Conservation (phyloP, 2,888 invertebrate species). For the Steinernema carpocapsae region DNA sequence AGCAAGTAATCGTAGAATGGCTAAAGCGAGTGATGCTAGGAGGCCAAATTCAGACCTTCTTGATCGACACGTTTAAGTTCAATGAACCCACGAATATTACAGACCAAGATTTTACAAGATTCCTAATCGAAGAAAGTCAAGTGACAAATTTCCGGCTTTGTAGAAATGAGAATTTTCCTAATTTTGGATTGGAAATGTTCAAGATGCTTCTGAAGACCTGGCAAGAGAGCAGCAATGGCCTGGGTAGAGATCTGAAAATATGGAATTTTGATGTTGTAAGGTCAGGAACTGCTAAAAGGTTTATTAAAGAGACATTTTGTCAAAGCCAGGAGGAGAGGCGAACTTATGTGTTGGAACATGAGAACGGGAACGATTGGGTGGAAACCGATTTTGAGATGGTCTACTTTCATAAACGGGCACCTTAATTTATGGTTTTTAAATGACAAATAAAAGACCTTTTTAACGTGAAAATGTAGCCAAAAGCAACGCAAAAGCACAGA, state of each 20-base stretch:
- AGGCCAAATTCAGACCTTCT: background rate
- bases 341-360: background rate
- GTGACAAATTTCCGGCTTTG: background rate
- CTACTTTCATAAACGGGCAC: background rate
- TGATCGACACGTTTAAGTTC: background rate
- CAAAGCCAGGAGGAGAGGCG: background rate
- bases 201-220: background rate
- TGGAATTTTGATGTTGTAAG: background rate
- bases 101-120: background rate
- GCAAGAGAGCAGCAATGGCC: background rate
- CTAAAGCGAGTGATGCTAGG: background rate
- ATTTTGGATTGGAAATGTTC: background rate
- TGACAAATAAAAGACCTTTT: background rate
- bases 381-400: slow-evolving; percentile 18
- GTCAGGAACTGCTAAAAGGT: background rate
- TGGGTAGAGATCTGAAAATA: background rate
- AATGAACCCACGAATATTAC: background rate
- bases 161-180: background rate
- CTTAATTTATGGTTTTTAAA: background rate
- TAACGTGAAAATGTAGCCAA: no score
- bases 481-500: background rate
- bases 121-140: background rate
- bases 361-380: background rate
- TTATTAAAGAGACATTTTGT: background rate
- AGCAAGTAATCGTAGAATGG: background rate